These are phyloP conservation scores for Eupeodes corollae DNA, from an alignment of 1,140 invertebrate genomes.

Conservation along the genomic window DNA sequence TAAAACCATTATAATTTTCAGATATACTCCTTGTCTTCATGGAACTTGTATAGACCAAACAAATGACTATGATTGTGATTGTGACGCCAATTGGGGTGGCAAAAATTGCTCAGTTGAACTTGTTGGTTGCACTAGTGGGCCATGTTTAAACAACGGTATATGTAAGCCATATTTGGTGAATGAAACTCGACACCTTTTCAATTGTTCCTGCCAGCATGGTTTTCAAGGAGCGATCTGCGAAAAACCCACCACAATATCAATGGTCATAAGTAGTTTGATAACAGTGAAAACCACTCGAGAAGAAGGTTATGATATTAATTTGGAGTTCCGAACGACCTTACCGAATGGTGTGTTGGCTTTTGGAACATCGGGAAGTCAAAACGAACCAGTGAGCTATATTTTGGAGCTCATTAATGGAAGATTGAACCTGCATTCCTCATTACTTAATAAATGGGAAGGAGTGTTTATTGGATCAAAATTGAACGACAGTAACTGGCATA, in stretches of 20 bases:
- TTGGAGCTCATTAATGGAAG: constrained; percentile 68
- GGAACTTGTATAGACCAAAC: constrained; percentile 66
- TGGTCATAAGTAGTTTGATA: constrained; percentile 64
- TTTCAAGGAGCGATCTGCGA: constrained; percentile 68
- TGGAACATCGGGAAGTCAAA: constrained; percentile 48
- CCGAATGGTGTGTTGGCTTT: constrained; percentile 74
- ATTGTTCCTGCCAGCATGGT: constrained; percentile 72
- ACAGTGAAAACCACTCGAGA: constrained; percentile 66
- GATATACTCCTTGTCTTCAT: constrained; percentile 60
- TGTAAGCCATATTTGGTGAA: constrained; percentile 70
- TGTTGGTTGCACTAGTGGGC: constrained; percentile 57
- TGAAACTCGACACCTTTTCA: constrained; percentile 69
- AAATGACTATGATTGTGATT: constrained; percentile 70
- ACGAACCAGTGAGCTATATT: constrained; percentile 56
- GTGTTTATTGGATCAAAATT: constrained; percentile 72
- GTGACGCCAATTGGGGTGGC: constrained; percentile 68
- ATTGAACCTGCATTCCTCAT: constrained; percentile 72
- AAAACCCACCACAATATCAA: constrained; percentile 76
- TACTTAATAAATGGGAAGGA: constrained; percentile 80
- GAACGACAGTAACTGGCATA: constrained; percentile 80
- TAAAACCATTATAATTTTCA: constrained; percentile 1
- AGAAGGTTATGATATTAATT: constrained; percentile 77
- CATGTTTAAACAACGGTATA: constrained; percentile 71
- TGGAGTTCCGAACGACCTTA: constrained; percentile 83
- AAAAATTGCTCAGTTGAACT: constrained; percentile 83